Base-by-base conservation (phyloP, 2,888 invertebrate genomes). In the Apodemia mormo region DNA sequence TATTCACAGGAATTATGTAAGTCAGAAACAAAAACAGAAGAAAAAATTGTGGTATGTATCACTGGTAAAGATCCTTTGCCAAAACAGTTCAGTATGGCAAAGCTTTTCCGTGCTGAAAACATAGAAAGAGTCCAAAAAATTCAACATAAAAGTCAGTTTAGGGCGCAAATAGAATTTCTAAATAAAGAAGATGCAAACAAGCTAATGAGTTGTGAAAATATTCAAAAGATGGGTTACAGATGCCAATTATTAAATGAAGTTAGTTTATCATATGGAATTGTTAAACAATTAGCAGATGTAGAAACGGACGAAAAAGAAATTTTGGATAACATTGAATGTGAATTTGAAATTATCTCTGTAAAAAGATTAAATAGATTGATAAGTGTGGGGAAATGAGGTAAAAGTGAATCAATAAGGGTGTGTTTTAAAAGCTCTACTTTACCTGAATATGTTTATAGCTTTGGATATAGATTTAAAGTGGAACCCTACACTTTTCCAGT, bases 41-140 rank as follows among this genome's bases (percentile, higher is more conserved):
- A 40, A 40, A 40, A 40, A 40, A 40, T 40, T 40, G 40, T 40
- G 9, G 40, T 40, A 9, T 40, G 40, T 40, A 40, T 40, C 2
- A 40, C 40, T 40, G 40, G 40, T 2, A 40, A 40, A 40, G 40
- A 40, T 40, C 40, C 40, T 8, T 52, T 76, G 29, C 76, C 76
- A 2, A 77, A 74, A 71, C 76, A 74, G 71, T 71, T 76, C n/a
- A 74, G 70, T 1, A 65, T 77, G 52, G 78, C 76, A 1, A 76
- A 72, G 65, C 52, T 78, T n/a, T 64, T 76, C 4, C 70, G 69
- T 66, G 43, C 70, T 10, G 73, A 75, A 69, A 73, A 73, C 65
- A 75, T 76, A 30, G 61, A 52, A 29, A 69, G 72, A 58, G 68
- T 77, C 33, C n/a, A 49, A 3, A 71, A 65, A 66, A 74, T 76